These are phyloP conservation scores for Trematocara unimaculatum DNA, from an alignment of 2,113 vertebrate species.

Conservation along the genomic window DNA sequence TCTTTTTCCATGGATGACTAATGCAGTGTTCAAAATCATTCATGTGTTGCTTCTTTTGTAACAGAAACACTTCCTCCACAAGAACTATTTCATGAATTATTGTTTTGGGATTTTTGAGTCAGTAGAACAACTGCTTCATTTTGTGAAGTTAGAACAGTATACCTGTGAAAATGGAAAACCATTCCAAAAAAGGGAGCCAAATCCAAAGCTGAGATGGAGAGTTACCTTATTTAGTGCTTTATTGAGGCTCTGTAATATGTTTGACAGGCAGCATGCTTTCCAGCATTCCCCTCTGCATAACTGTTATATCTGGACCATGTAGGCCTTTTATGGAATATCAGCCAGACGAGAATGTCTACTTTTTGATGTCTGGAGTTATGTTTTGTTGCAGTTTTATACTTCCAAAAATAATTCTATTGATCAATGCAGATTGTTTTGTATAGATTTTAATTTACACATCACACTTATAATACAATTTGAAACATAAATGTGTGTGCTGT, in stretches of 20 bases:
- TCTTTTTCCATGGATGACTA: background rate
- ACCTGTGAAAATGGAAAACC: background rate
- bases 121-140: background rate
- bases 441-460: background rate
- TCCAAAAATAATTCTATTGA: background rate
- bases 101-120: background rate
- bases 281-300: background rate
- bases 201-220: background rate
- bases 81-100: rapidly evolving
- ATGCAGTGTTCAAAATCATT: background rate
- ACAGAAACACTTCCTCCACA: background rate
- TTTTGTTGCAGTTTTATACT: background rate
- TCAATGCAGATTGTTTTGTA: background rate
- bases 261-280: background rate
- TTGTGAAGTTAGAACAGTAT: background rate
- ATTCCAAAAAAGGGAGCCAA: background rate
- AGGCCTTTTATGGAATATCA: background rate
- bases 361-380: background rate
- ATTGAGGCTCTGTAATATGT: conserved; percentile 26
- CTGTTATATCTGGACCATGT: background rate
- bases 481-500: background rate
- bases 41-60: background rate
- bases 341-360: background rate
- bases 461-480: background rate
- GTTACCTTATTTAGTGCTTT: conserved; percentile 45